Base-by-base conservation (phyloP, 2,797 vertebrate species). In the Sparidentex hasta region DNA sequence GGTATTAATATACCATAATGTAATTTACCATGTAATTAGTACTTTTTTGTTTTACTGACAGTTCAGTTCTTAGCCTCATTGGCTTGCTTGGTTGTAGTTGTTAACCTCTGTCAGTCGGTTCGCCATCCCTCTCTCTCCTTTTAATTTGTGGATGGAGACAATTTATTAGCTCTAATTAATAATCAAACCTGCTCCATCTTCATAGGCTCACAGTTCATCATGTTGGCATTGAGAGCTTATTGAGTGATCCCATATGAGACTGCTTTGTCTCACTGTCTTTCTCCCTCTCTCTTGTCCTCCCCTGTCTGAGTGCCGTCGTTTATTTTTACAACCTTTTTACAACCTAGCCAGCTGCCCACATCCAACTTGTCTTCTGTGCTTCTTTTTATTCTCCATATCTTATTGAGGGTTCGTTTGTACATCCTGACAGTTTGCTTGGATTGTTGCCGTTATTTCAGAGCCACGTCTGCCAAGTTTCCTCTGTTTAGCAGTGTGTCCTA, bases 101-200 rank as follows among this genome's bases (percentile, higher is more conserved):
- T 87, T 89, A 89, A 81, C 72, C 65, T 48, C 47, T 59, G 78
- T 80, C 81, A 76, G 78, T 80, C 68, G 27, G 43, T 59, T 73
- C 41, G 57, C 51, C 41, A 41, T 12, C 57, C 62, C 51, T 71
- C 27, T 62, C 51, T 71, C 27, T 62, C 65, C 63, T 76, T 64
- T 78, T 85, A 78, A 84, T 85, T 82, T 86, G 78, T 64, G 38
- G 44, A 78, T 76, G 38, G 74, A 85, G 74, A 81, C 79, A 55
- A 71, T 90, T 88, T 84, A 92, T 93, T 87, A 93, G 70, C 80
- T 80, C 38, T 87, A 87, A 92, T 90, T 90, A 91, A 91, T 92
- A 88, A 85, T 84, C 65, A 64, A 71, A 68, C 61, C 70, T 0
- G 52, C 78, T 74, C 50, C 55, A 73, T 88, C 69, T 87, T 80